phyloP scores from a whole-genome alignment of 2,113 vertebrate species.

The Pluvialis apricaria region DNA sequence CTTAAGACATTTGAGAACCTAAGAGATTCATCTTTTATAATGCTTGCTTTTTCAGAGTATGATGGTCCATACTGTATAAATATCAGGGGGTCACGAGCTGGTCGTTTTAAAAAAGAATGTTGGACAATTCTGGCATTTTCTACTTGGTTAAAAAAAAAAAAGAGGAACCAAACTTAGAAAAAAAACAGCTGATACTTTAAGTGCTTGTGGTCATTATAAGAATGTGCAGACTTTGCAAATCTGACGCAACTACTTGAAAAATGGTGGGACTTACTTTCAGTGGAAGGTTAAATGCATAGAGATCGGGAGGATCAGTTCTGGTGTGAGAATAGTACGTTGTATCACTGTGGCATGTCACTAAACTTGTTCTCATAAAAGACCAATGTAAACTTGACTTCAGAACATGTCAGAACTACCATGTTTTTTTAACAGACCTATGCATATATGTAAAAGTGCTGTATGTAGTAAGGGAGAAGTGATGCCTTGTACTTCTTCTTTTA shows the following conservation, averaged over 20 bases:
- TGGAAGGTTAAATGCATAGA: neutral
- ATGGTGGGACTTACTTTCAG: neutral
- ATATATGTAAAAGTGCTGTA: neutral
- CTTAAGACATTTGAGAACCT: neutral
- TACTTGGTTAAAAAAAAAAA: neutral
- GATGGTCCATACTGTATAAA: neutral
- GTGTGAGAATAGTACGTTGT: neutral
- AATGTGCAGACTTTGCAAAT: constrained; percentile 26
- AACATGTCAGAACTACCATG: neutral
- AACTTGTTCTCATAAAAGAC: neutral
- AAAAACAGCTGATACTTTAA: neutral
- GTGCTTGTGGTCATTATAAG: neutral
- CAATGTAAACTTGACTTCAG: neutral
- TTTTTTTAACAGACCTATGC: neutral
- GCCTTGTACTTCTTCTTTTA: neutral
- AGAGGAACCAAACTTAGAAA: neutral
- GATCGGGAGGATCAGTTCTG: neutral
- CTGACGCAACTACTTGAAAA: neutral
- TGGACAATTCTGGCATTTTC: neutral
- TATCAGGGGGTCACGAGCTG: neutral
- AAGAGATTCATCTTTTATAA: neutral
- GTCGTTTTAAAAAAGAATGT: neutral
- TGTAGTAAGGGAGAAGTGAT: neutral
- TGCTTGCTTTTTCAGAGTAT: neutral
- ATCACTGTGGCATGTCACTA: neutral